Conservation (phyloP, 2,888 invertebrate genomes). For the Folsomia manolachei region DNA sequence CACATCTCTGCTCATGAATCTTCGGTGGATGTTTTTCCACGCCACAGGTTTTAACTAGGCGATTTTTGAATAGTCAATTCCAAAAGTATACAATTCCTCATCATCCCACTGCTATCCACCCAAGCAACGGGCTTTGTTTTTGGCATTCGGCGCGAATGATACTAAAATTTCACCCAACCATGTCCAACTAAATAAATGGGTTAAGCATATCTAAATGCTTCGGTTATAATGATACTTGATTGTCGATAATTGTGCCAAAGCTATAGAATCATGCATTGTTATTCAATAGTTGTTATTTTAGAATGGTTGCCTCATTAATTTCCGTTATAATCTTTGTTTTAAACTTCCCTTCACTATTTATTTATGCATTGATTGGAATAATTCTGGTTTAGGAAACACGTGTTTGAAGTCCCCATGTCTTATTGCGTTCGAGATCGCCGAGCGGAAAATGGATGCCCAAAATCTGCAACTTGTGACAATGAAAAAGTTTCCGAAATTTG, state of each 20-base stretch:
- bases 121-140: constrained; percentile 5
- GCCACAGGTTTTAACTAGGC: not conserved
- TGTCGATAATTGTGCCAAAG: too few species aligned
- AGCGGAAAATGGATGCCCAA: constrained; percentile 53
- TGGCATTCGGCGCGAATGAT: not conserved
- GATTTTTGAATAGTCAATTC: not conserved
- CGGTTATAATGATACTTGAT: too few species aligned
- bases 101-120: too few species aligned
- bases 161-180: not conserved
- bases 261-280: not conserved
- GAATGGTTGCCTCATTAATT: too few species aligned
- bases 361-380: not conserved
- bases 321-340: too few species aligned
- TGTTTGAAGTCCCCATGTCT: constrained; percentile 87
- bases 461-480: constrained; percentile 62
- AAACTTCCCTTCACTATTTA: too few species aligned
- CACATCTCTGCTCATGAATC: not conserved
- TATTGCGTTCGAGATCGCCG: constrained; percentile 67
- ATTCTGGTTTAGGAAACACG: constrained; percentile 69
- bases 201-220: not conserved
- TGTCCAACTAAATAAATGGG: not conserved
- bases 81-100: not conserved
- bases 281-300: too few species aligned
- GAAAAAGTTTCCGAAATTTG: constrained; percentile 71
- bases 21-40: not conserved